Percentiles rank a stretch among this genome's conserved stretches.
These are phyloP conservation scores for Rhagonycha lutea DNA, from an alignment of 2,888 invertebrate species.

Conservation along the genomic window DNA sequence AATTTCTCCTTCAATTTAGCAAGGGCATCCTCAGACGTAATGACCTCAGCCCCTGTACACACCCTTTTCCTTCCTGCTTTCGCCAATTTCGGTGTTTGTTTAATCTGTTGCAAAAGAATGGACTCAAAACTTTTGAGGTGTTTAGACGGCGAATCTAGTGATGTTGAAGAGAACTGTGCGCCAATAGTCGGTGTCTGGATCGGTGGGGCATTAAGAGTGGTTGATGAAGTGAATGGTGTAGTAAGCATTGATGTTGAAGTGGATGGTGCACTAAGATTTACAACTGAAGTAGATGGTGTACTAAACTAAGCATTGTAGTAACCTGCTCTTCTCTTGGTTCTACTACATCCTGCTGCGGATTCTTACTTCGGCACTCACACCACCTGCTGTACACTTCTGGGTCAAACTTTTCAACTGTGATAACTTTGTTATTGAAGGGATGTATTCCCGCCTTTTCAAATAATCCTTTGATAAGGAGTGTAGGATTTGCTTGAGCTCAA, in stretches of 20 bases:
- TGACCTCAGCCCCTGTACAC: slow-evolving; percentile 12
- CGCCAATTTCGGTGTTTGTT: slow-evolving; percentile 2
- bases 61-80: slow-evolving; percentile 1
- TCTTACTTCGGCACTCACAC: neutral
- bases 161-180: neutral
- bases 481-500: slow-evolving; percentile 12
- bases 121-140: slow-evolving; percentile 3
- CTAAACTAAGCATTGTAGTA: neutral
- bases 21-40: slow-evolving; percentile 8
- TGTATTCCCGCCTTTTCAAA: slow-evolving; percentile 3
- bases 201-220: neutral
- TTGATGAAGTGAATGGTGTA: neutral
- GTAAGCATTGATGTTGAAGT: neutral
- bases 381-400: slow-evolving; percentile 7
- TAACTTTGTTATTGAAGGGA: slow-evolving; percentile 10
- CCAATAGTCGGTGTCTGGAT: neutral
- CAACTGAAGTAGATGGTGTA: too few species aligned
- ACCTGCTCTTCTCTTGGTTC: neutral
- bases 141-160: neutral
- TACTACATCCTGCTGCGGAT: neutral
- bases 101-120: slow-evolving; percentile 8
- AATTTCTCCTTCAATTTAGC: slow-evolving; percentile 7
- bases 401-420: slow-evolving; percentile 8
- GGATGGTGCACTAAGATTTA: neutral
- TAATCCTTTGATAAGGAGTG: slow-evolving; percentile 11